Evolutionary conservation across 2,888 invertebrate genomes (phyloP).

Genomic region (Lampropteryx suffumata): DNA sequence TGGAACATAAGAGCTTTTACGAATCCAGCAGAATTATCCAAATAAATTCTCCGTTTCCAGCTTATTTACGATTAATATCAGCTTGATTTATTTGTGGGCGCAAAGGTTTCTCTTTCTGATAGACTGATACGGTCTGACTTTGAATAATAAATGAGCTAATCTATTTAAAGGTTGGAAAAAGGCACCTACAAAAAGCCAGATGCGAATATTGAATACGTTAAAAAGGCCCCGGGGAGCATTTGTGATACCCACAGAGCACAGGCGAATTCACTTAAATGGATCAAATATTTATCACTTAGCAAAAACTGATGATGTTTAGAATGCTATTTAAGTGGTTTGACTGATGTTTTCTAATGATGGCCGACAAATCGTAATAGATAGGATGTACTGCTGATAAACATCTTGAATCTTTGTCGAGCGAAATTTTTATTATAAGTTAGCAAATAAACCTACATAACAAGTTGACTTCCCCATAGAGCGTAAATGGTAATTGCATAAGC

Average conservation of each 20-base stretch:
- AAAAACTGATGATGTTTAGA: too few species aligned
- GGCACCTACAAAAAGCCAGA: conserved; percentile 47
- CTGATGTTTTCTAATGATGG: too few species aligned
- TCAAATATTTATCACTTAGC: too few species aligned
- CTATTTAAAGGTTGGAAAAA: conserved; percentile 47
- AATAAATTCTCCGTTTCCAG: conserved; percentile 27
- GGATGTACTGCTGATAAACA: too few species aligned
- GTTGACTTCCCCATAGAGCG: too few species aligned
- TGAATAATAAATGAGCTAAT: conserved; percentile 52
- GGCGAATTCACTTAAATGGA: conserved; percentile 51
- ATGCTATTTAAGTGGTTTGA: conserved; percentile 7
- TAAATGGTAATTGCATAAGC: too few species aligned
- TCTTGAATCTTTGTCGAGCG: too few species aligned
- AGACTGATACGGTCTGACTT: conserved; percentile 35
- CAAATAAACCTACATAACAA: too few species aligned
- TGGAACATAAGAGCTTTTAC: conserved; percentile 18
- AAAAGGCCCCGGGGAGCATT: conserved; percentile 51
- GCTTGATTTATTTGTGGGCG: conserved; percentile 34
- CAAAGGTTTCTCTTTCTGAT: conserved; percentile 33
- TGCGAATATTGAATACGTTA: conserved; percentile 59
- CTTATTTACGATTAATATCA: conserved; percentile 35
- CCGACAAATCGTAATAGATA: too few species aligned
- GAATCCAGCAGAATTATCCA: conserved; percentile 20
- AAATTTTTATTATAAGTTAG: too few species aligned
- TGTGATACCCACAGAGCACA: conserved; percentile 52